Percentiles rank a stretch among this genome's conserved stretches.
Evolutionary conservation across 1,140 invertebrate species (phyloP).

Genomic region (Trichonephila clavata): DNA sequence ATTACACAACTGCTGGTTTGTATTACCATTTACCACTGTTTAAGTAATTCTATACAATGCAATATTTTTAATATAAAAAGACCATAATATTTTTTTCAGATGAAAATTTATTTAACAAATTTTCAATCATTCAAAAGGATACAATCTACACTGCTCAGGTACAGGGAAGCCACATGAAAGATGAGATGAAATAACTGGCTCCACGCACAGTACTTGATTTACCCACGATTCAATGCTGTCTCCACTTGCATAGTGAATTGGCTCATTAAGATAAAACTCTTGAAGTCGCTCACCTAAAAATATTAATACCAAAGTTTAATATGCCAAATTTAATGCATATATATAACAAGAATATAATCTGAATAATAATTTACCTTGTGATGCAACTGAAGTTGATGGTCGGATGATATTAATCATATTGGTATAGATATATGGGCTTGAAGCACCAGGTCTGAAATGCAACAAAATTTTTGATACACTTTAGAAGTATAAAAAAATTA

Average conservation of each 20-base stretch:
- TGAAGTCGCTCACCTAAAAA: conserved; percentile 81
- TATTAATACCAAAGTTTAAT: background rate
- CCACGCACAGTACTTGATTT: conserved; percentile 94
- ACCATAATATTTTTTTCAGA: no score
- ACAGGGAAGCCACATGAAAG: conserved; percentile 91
- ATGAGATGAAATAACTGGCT: conserved; percentile 83
- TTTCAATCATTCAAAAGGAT: conserved; percentile 79
- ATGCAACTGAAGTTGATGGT: conserved; percentile 80
- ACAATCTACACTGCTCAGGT: conserved; percentile 94
- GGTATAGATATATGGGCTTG: conserved; percentile 92
- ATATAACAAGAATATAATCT: no score
- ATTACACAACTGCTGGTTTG: no score
- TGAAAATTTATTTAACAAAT: no score
- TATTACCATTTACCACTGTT: no score
- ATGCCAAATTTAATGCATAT: background rate
- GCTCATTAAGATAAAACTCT: conserved; percentile 90
- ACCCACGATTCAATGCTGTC: conserved; percentile 97
- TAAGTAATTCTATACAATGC: no score
- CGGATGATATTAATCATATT: conserved; percentile 90
- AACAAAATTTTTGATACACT: background rate
- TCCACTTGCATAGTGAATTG: conserved; percentile 95
- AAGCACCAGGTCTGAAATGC: conserved; percentile 22
- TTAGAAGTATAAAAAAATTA: no score
- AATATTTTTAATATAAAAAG: no score
- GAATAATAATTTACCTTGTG: background rate